Evolutionary conservation across 2,797 vertebrate genomes (phyloP), one percentile per base, ranked within the genome.

Genomic region (Sebastes vulpes): DNA sequence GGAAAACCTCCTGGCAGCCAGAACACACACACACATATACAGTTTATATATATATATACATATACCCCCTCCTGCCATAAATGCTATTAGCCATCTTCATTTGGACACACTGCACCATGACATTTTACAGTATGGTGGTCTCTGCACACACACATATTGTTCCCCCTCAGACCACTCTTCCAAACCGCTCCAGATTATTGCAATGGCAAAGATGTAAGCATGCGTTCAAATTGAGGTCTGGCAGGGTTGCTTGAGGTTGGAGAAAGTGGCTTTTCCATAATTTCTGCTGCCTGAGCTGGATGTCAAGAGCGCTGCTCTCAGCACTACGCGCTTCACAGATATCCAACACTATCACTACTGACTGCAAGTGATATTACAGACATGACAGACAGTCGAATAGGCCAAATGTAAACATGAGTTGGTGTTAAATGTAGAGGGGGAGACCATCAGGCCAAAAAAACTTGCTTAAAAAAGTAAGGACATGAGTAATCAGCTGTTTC

Each of bases 151-250:
- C 42, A 80, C 57, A 82, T 77, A 87, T 82, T 65, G 79, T 84
- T 88, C 85, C 79, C 82, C 83, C 78, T 81, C 70, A 70, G 87
- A 74, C 68, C 82, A 64, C 75, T 80, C 61, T 79, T 87, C 87
- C 88, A 92, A 92, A 91, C 88, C 91, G 56, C 92, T 86, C 69
- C 73, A 81, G 42, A 92, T 95, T 92, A 92, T 82, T 84, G 89
- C 79, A 54, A 91, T 79, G 88, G 91, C 88, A 88, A 82, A 75
- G 81, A 80, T 86, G 82, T 78, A 87, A 92, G 92, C 86, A 90
- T 89, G 80, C 89, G 69, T 90, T 94, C 82, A 93, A 86, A 94
- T 84, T 87, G 91, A 88, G 90, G 88, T 95, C 89, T 95, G 90
- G 89, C 91, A 82, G 65, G 16, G 68, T 50, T 58, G 85, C 81